These are phyloP conservation scores for Melanotaenia boesemani DNA, from an alignment of 2,797 vertebrate genomes.

Conservation along the genomic window DNA sequence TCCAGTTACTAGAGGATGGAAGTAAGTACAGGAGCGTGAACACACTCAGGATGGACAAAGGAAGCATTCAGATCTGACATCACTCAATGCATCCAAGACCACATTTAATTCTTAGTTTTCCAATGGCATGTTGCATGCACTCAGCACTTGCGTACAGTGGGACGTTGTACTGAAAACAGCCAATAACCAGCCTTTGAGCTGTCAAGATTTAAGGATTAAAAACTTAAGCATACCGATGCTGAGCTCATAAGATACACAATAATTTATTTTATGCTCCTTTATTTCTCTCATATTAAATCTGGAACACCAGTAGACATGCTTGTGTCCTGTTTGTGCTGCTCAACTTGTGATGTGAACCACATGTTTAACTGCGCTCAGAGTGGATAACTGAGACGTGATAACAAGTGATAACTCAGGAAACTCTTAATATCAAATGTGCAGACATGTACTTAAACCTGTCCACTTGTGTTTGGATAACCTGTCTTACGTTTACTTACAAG, in stretches of 20 bases:
- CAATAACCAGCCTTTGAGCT: too few species aligned
- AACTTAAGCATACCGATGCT: too few species aligned
- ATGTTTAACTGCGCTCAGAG: not conserved
- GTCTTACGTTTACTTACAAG: conserved; percentile 86
- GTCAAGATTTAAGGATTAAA: too few species aligned
- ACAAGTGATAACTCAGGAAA: not conserved
- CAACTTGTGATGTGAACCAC: not conserved
- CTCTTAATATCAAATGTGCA: not conserved
- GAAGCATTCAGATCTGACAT: not conserved
- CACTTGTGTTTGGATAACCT: not conserved
- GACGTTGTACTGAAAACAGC: not conserved
- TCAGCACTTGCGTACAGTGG: not conserved
- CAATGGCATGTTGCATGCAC: not conserved
- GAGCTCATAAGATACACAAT: too few species aligned
- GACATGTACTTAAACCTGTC: not conserved
- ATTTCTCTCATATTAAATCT: too few species aligned
- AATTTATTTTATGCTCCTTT: too few species aligned
- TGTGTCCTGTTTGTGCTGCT: not conserved
- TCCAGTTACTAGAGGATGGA: not conserved
- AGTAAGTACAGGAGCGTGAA: not conserved
- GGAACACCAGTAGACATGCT: not conserved
- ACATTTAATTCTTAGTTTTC: not conserved
- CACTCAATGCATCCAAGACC: not conserved
- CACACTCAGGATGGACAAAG: not conserved
- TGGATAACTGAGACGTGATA: not conserved